Evolutionary conservation across 2,888 invertebrate genomes (phyloP).

Genomic region (Cyclophora albipunctata): DNA sequence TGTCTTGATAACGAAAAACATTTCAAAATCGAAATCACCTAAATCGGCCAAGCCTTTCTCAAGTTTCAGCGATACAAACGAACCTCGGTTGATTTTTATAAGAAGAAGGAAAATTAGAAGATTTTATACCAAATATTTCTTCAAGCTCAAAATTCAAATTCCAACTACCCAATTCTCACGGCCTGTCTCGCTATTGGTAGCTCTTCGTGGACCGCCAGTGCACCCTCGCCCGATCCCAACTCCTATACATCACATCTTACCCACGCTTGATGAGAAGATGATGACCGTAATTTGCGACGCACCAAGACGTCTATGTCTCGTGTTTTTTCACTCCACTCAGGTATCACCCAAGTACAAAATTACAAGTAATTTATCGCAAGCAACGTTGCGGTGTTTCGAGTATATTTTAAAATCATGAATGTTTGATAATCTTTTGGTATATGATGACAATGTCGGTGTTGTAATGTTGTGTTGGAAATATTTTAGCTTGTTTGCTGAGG

Average conservation of each 20-base stretch:
- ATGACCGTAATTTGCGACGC: slow-evolving; percentile 75
- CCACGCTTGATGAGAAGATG: slow-evolving; percentile 75
- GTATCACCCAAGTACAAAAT: slow-evolving; percentile 73
- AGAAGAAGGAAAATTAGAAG: no score
- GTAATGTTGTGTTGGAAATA: slow-evolving; percentile 3
- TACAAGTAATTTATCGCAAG: slow-evolving; percentile 71
- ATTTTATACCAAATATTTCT: no score
- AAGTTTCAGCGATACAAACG: no score
- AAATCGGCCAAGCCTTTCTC: no score
- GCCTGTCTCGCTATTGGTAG: slow-evolving; percentile 1
- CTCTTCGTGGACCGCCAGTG: slow-evolving; percentile 21
- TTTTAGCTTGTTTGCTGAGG: slow-evolving; percentile 6
- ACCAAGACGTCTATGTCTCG: slow-evolving; percentile 75
- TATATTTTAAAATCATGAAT: slow-evolving; percentile 34
- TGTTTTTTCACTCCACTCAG: slow-evolving; percentile 72
- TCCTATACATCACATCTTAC: slow-evolving; percentile 70
- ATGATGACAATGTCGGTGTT: slow-evolving; percentile 7
- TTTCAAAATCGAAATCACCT: no score
- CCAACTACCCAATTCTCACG: no score
- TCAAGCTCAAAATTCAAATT: no score
- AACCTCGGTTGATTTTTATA: no score
- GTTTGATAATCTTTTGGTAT: slow-evolving; percentile 25
- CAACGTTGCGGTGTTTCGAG: slow-evolving; percentile 44
- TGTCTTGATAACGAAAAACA: no score
- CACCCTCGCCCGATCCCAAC: slow-evolving; percentile 41